Conservation (phyloP, 2,797 vertebrate species). For the Cynodonichthys magdalenae region DNA sequence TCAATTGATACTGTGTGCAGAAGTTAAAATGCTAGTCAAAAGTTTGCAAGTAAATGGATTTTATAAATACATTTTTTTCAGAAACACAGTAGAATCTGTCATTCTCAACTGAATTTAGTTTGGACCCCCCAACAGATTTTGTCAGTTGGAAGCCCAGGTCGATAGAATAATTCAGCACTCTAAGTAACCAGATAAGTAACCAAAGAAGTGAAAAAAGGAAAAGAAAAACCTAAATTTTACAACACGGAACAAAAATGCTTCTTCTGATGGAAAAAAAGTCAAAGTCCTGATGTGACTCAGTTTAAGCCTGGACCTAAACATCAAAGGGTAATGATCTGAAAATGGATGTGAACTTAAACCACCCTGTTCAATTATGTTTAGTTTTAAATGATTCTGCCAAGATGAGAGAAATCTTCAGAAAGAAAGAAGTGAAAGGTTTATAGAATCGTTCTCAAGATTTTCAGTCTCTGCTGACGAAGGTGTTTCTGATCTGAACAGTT, state of each 20-base stretch:
- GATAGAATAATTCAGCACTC: not conserved
- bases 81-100: too few relatives aligned
- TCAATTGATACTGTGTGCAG: too few relatives aligned
- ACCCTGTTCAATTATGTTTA: not conserved
- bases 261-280: not conserved
- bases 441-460: not conserved
- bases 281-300: not conserved
- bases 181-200: not conserved
- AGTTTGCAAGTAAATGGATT: too few relatives aligned
- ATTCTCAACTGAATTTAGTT: too few relatives aligned
- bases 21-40: too few relatives aligned
- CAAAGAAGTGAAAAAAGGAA: too few relatives aligned
- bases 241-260: not conserved
- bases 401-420: not conserved
- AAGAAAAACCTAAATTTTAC: not conserved
- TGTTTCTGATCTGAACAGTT: not conserved
- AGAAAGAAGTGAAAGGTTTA: not conserved
- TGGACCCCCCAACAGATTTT: too few relatives aligned
- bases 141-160: not conserved
- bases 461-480: not conserved
- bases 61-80: too few relatives aligned
- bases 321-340: not conserved
- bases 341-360: not conserved
- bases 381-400: not conserved
- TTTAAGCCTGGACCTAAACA: not conserved